A percentile compares a stretch with the other conserved stretches of the same genome.
Conservation (phyloP, 2,888 invertebrate genomes). For the Lypha dubia region DNA sequence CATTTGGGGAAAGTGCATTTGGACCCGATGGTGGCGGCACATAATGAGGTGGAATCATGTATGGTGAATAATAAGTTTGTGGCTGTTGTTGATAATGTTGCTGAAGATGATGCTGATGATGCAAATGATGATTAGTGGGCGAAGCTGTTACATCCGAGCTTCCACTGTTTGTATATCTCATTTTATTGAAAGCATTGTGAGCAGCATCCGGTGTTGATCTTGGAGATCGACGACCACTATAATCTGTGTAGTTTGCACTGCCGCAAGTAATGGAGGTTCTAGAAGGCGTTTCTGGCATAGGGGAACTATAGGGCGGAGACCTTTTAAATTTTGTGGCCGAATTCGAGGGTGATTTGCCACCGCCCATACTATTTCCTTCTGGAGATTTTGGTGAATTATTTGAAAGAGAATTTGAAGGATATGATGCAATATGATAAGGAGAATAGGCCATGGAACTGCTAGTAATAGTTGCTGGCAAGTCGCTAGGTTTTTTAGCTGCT, state of each 20-base stretch:
- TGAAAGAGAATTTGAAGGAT: conserved; percentile 76
- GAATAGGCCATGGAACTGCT: conserved; percentile 76
- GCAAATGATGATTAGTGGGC: conserved; percentile 64
- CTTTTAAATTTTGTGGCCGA: conserved; percentile 77
- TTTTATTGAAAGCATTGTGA: conserved; percentile 73
- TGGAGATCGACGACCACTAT: conserved; percentile 77
- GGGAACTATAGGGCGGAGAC: conserved; percentile 81
- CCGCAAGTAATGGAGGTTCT: conserved; percentile 74
- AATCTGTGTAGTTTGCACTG: conserved; percentile 72
- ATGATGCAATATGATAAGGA: conserved; percentile 82
- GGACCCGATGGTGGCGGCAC: conserved; percentile 74
- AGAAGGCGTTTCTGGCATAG: conserved; percentile 75
- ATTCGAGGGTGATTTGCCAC: conserved; percentile 75
- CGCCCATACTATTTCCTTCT: conserved; percentile 76
- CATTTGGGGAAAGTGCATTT: conserved; percentile 70
- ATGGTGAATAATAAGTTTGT: conserved; percentile 80
- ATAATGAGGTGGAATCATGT: conserved; percentile 78
- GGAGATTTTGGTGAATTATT: conserved; percentile 83
- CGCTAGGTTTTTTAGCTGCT: conserved; percentile 75
- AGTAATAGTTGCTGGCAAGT: conserved; percentile 78
- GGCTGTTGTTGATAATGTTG: conserved; percentile 76
- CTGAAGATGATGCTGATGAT: conserved; percentile 67
- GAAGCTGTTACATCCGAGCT: conserved; percentile 62
- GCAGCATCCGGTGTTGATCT: conserved; percentile 73
- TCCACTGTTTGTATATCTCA: conserved; percentile 64